Base-by-base conservation (phyloP, 2,888 invertebrate genomes). In the Scaeva pyrastri region DNA sequence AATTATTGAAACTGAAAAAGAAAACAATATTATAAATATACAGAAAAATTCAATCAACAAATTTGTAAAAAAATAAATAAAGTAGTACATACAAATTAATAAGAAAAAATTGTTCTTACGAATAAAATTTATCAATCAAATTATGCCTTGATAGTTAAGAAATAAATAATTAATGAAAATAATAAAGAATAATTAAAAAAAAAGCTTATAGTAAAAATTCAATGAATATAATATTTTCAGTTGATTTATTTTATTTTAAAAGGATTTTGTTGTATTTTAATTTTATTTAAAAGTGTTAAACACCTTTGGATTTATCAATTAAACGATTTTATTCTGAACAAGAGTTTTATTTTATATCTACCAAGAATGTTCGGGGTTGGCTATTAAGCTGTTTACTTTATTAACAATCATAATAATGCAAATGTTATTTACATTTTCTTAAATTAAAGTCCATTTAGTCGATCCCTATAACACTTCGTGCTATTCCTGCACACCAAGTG, bases 71-170 rank as follows among this genome's bases (percentile, higher is more conserved):
- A 6, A 50, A 26, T 21, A 56, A 58, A 36, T 48, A 43, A 19
- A 48, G 72, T 72, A 68, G 39, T 31, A 55, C 26, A 71, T 43
- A 21, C 23, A 71, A 56, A 56, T 21, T 41, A 56, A 71, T 31
- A 48, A 66, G 16, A 48, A 48, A 36, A 39, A 60, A 74, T 70
- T 74, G 77, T 86, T 86, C 77, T 82, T 66, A 82, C 73, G 81
- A 88, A 86, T 86, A 84, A 88, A 89, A 88, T 89, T 89, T 90
- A 89, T 89, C 89, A 89, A 89, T 90, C 90, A 90, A 90, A 90
- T 89, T 90, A 89, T 90, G 90, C 90, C 90, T 90, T 90, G 89
- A 89, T 90, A 90, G 90, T 87, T 90, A 89, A 87, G 86, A 77
- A 86, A 78, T 72, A 68, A 86, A 43, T 72, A 75, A 72, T 75